Evolutionary conservation across 2,113 vertebrate species (phyloP).

Genomic region (Casuarius casuarius): DNA sequence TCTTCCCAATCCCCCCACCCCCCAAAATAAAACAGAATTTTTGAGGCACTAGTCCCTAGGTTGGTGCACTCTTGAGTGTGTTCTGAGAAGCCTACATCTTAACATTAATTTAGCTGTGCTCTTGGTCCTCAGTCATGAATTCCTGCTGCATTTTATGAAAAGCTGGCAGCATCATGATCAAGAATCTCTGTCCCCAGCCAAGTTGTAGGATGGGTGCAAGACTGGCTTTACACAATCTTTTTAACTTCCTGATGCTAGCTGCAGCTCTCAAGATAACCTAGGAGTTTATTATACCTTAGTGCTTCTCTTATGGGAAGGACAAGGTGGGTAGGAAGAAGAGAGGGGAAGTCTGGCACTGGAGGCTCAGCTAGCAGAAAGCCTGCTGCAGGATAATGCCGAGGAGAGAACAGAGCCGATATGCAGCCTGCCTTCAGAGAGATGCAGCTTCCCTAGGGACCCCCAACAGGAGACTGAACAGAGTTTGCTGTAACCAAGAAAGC

Average conservation of each 20-base stretch:
- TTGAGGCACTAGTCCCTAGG: fast-evolving
- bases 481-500: background rate
- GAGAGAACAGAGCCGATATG: background rate
- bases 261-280: background rate
- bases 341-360: background rate
- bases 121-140: background rate
- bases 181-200: background rate
- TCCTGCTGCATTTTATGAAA: background rate
- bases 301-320: background rate
- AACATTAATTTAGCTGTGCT: background rate
- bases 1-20: background rate
- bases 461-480: background rate
- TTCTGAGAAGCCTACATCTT: background rate
- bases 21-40: background rate
- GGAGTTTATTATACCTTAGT: background rate
- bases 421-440: background rate
- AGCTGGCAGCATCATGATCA: background rate
- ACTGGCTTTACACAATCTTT: background rate
- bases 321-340: background rate
- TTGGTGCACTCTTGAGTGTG: background rate
- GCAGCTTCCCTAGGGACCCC: background rate
- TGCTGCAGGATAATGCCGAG: background rate
- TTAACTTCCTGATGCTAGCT: background rate
- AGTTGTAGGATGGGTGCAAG: background rate
- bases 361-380: background rate